Evolutionary conservation across 1,140 invertebrate species (phyloP).

Genomic region (Pseudobourletiella spinata): DNA sequence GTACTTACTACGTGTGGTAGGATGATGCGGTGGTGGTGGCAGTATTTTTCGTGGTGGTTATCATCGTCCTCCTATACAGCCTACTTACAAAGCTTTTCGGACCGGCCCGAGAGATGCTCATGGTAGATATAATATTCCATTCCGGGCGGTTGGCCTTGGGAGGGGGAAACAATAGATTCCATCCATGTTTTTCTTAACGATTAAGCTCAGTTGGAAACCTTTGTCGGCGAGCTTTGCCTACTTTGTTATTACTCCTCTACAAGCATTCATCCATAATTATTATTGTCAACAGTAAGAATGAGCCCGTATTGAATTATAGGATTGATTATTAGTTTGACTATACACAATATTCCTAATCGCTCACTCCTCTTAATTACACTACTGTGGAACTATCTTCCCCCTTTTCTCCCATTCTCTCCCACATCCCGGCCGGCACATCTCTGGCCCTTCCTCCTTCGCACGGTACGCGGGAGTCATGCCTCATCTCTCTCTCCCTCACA

Average conservation of each 20-base stretch:
- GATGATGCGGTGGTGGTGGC: no score
- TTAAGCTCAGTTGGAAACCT: constrained; percentile 32
- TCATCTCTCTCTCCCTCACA: no score
- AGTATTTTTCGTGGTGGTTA: no score
- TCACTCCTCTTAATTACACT: constrained; percentile 17
- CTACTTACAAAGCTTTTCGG: no score
- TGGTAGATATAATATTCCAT: constrained; percentile 28
- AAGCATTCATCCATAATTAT: constrained; percentile 30
- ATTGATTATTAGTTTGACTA: constrained; percentile 13
- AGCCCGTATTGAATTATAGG: constrained; percentile 22
- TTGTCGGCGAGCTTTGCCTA: constrained; percentile 28
- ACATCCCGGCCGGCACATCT: no score
- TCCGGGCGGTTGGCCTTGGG: constrained; percentile 25
- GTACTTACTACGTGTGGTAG: no score
- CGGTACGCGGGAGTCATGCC: no score
- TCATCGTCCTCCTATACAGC: no score
- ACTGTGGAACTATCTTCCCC: no score
- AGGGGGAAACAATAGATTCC: constrained; percentile 32
- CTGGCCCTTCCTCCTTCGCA: no score
- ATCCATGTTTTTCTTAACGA: constrained; percentile 34
- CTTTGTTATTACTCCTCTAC: constrained; percentile 26
- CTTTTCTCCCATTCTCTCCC: no score
- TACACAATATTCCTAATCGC: constrained; percentile 14
- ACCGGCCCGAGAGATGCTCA: constrained; percentile 27
- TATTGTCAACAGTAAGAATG: constrained; percentile 32